Percentiles rank a stretch among this genome's conserved stretches.
These are phyloP conservation scores for Apteryx mantelli DNA, from an alignment of 2,113 vertebrate genomes.

Conservation along the genomic window DNA sequence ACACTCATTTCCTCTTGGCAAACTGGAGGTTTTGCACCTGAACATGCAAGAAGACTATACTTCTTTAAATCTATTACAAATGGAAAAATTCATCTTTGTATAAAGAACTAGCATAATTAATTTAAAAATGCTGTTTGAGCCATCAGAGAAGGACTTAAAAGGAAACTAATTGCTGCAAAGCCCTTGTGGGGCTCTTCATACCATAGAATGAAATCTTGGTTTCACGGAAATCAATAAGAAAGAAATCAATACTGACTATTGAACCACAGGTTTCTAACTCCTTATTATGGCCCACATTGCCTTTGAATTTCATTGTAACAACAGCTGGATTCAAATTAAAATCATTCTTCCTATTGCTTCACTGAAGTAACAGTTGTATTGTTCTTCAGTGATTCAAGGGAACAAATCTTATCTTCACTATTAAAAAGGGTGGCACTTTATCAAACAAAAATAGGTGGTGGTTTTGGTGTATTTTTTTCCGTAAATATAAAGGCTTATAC, in stretches of 20 bases:
- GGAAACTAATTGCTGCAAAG: constrained; percentile 39
- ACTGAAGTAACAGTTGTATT: background rate
- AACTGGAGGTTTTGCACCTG: background rate
- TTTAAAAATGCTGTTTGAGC: background rate
- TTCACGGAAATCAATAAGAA: constrained; percentile 2
- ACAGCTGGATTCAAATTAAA: background rate
- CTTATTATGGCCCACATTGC: background rate
- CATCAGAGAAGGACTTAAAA: constrained; percentile 1
- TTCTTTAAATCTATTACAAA: background rate
- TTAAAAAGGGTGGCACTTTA: background rate
- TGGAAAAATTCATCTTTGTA: background rate
- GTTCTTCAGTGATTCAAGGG: background rate
- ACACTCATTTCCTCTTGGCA: background rate
- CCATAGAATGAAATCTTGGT: background rate
- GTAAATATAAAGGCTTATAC: background rate
- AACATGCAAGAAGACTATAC: background rate
- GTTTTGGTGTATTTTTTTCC: background rate
- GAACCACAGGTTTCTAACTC: constrained; percentile 11
- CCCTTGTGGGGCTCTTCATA: background rate
- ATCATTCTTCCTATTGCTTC: background rate
- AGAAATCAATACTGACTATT: constrained; percentile 27
- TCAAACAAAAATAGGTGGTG: background rate
- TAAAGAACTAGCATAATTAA: background rate
- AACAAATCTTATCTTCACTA: background rate
- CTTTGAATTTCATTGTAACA: constrained; percentile 8